phyloP scores from a whole-genome alignment of 2,888 invertebrate species.

The Tridacna crocea region DNA sequence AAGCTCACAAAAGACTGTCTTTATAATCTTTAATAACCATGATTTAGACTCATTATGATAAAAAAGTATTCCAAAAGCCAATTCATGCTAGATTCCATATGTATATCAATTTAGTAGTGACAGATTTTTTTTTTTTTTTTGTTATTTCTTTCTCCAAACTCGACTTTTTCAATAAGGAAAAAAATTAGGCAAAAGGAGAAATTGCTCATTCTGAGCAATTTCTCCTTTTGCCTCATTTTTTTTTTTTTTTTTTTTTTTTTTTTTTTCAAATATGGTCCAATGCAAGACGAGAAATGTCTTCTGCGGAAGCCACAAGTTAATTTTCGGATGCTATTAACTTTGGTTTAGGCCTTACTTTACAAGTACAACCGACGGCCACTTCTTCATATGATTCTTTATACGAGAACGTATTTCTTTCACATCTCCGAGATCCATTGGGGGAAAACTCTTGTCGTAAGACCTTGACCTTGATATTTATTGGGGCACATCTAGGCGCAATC shows the following conservation, averaged over 20 bases:
- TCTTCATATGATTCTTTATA: neutral
- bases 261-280: neutral
- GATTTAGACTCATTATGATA: too few species aligned
- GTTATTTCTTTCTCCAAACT: too few species aligned
- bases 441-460: slow-evolving; percentile 1
- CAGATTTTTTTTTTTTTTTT: too few species aligned
- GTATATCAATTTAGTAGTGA: too few species aligned
- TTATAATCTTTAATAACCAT: too few species aligned
- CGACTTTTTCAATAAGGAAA: neutral
- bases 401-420: neutral
- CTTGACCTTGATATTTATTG: neutral
- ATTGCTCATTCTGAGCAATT: neutral
- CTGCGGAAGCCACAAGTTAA: neutral
- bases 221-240: neutral
- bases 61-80: too few species aligned
- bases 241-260: neutral
- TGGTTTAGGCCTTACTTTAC: neutral
- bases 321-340: neutral
- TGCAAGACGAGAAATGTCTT: neutral
- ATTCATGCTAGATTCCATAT: too few species aligned
- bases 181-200: neutral
- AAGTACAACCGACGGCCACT: neutral
- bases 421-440: neutral
- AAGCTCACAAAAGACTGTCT: too few species aligned
- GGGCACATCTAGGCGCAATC: neutral